phyloP scores from a whole-genome alignment of 2,113 vertebrate species.

The Gymnorhina tibicen region DNA sequence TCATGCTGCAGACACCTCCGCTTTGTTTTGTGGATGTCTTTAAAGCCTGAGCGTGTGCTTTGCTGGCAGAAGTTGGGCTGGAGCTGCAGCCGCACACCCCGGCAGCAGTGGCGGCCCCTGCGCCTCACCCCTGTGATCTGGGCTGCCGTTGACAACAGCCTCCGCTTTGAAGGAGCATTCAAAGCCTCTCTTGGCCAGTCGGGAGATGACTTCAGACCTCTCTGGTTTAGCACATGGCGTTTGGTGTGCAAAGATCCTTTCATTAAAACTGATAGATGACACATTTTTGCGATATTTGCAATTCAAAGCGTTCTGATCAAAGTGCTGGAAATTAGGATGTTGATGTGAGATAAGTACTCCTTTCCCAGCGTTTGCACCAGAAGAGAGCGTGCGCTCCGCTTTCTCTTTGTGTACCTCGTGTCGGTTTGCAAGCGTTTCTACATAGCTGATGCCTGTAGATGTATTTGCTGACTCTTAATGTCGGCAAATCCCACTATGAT shows the following conservation, averaged over 20 bases:
- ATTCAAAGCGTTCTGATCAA: conserved; percentile 46
- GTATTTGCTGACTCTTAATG: conserved; percentile 55
- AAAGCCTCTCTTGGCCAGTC: background rate
- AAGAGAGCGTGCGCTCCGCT: background rate
- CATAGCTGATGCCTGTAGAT: conserved; percentile 35
- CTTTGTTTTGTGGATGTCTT: background rate
- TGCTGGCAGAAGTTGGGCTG: background rate
- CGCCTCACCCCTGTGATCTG: background rate
- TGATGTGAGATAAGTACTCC: conserved; percentile 47
- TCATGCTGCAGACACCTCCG: background rate
- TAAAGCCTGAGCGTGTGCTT: background rate
- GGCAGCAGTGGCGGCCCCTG: background rate
- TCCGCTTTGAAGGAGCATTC: background rate
- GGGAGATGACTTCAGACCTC: conserved; percentile 18
- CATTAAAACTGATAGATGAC: conserved; percentile 58
- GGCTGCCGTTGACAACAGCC: background rate
- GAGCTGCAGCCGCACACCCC: background rate
- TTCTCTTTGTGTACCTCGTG: background rate
- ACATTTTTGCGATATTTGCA: conserved; percentile 19
- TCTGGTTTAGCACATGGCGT: background rate
- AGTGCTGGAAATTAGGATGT: conserved; percentile 55
- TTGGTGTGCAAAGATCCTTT: background rate
- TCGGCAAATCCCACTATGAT: conserved; percentile 53
- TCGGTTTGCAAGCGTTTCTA: conserved; percentile 23
- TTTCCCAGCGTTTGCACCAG: background rate